Conservation (phyloP, 2,888 invertebrate genomes). For the Metallyticus violacea region DNA sequence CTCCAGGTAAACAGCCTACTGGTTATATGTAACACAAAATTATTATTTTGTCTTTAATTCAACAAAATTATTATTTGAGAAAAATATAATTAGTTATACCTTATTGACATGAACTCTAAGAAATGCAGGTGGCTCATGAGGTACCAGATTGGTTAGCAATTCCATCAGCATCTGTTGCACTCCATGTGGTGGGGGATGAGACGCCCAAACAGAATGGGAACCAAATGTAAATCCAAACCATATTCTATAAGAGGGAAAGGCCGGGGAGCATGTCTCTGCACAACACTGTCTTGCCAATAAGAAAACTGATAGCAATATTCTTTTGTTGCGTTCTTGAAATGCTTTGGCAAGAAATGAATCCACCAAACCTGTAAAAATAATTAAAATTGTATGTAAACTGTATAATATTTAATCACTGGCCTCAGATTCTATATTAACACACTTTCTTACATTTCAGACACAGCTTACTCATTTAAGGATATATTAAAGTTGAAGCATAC, state of each 20-base stretch:
- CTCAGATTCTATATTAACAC: no score
- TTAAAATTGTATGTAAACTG: no score
- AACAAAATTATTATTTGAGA: no score
- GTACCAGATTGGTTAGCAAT: not conserved
- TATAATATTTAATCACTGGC: no score
- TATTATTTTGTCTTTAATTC: no score
- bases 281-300: slow-evolving; percentile 2
- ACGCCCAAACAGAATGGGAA: not conserved
- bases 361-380: not conserved
- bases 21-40: no score
- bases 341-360: slow-evolving; percentile 5
- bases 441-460: no score
- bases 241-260: not conserved
- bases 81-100: no score
- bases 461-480: no score
- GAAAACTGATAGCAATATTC: not conserved
- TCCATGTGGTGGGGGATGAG: not conserved
- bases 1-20: no score
- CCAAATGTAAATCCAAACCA: slow-evolving; percentile 9
- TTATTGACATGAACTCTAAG: slow-evolving; percentile 6
- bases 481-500: no score
- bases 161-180: not conserved
- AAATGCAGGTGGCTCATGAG: not conserved
- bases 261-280: not conserved
- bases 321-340: not conserved